Conservation (phyloP, 2,888 invertebrate species). For the Thereva unica region DNA sequence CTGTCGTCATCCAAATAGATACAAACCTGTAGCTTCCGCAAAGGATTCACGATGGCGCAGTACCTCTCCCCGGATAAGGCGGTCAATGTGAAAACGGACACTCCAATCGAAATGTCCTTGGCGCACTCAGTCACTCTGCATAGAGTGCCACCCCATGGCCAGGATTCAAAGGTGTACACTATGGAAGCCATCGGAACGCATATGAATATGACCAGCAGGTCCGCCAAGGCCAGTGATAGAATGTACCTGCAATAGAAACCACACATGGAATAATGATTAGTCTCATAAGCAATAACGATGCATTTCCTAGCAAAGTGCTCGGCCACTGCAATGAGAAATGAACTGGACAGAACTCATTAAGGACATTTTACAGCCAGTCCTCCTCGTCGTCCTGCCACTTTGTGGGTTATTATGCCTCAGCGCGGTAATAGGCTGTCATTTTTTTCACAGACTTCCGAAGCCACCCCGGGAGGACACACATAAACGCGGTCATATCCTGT, state of each 20-base stretch:
- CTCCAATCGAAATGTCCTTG: slow-evolving; percentile 84
- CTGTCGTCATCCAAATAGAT: slow-evolving; percentile 5
- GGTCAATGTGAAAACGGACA: slow-evolving; percentile 86
- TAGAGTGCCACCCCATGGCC: slow-evolving; percentile 79
- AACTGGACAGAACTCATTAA: no score
- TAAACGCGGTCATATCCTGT: no score
- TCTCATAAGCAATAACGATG: no score
- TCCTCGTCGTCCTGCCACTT: no score
- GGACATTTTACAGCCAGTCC: no score
- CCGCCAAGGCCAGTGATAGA: slow-evolving; percentile 80
- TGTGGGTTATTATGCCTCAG: no score
- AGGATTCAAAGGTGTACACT: slow-evolving; percentile 77
- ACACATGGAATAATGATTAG: no score
- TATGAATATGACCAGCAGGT: slow-evolving; percentile 80
- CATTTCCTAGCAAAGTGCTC: no score
- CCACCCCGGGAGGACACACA: no score
- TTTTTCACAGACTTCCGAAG: no score
- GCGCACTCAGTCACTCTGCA: slow-evolving; percentile 81
- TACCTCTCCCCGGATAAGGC: slow-evolving; percentile 84
- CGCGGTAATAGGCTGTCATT: no score
- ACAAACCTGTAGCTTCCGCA: slow-evolving; percentile 64
- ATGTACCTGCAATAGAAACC: slow-evolving; percentile 67
- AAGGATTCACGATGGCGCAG: slow-evolving; percentile 87
- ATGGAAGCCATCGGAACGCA: slow-evolving; percentile 84
- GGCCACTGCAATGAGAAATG: no score